Base-by-base conservation (phyloP, 2,797 vertebrate genomes). In the Phrynocephalus forsythii region DNA sequence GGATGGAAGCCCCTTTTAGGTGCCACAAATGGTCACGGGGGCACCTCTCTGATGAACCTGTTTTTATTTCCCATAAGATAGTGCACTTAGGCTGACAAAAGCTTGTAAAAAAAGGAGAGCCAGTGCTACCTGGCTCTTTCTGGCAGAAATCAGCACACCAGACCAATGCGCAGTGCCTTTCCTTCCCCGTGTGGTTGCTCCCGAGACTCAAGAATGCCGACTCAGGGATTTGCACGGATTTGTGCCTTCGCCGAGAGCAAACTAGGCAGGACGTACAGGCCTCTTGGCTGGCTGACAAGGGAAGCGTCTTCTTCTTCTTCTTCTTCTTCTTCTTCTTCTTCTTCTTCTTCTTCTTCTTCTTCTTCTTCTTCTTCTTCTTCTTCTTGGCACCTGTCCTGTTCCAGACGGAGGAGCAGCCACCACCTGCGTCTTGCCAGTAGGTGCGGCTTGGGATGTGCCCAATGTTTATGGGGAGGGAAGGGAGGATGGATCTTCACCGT, bases 181-280 rank as follows among this genome's bases (percentile, higher is more conserved):
- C 92, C 92, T 94, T 92, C 93, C 93, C 83, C 11, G 82, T 88
- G 92, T 91, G 90, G 86, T 94, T 92, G 86, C 85, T 87, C 78
- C 85, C 91, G 92, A 93, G 91, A 95, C 91, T 86, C 89, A 90
- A 38, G 93, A 94, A 82, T 86, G 94, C 93, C 93, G 82, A 92
- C 91, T 86, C 28, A 85, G 82, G 72, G 5, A 38, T 91, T 93
- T 0, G 0, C 82, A 90, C 92, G 89, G 87, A 84, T 94, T 30
- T 68, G 92, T 90, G 90, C 91, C 20, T 91, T 91, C 91, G 90
- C 9, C 92, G 90, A 90, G 93, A 95, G 94, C 95, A 92, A 92
- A 93, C 94, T 90, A 86, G 92, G 93, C 94, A 94, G 94, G 95
- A 94, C 89, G 90, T 81, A 92, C 91, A 86, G 92, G 94, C 86